phyloP scores from a whole-genome alignment of 1,140 invertebrate species.

The Drosophila mojavensis region DNA sequence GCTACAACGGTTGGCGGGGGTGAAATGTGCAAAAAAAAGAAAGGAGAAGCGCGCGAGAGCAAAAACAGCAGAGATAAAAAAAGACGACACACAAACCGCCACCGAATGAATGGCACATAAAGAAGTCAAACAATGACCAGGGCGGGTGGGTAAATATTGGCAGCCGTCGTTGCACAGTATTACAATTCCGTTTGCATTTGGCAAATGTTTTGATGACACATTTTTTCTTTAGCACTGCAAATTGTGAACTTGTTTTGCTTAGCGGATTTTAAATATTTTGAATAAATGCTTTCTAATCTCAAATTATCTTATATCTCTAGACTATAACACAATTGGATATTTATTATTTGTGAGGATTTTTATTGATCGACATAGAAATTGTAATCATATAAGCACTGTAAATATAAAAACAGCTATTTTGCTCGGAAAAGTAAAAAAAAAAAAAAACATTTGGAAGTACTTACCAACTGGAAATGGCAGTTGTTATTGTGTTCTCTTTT shows the following conservation, averaged over 20 bases:
- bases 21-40: conserved; percentile 71
- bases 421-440: conserved; percentile 4
- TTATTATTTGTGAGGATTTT: too few relatives aligned
- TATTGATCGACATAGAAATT: too few relatives aligned
- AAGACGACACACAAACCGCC: conserved; percentile 71
- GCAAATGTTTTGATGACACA: not conserved
- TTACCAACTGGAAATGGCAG: conserved; percentile 53
- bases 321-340: too few relatives aligned
- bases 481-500: conserved; percentile 24
- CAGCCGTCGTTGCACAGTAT: conserved; percentile 39
- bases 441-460: conserved; percentile 49
- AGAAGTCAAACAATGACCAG: conserved; percentile 58
- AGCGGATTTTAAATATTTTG: too few relatives aligned
- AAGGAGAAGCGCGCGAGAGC: conserved; percentile 34
- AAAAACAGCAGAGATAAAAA: conserved; percentile 60
- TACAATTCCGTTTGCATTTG: conserved; percentile 7
- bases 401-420: too few relatives aligned
- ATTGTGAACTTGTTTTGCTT: too few relatives aligned
- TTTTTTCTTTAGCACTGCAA: not conserved
- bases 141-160: conserved; percentile 49
- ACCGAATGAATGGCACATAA: conserved; percentile 74
- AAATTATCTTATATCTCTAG: too few relatives aligned
- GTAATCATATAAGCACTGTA: not conserved
- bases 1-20: conserved; percentile 43
- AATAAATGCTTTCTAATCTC: too few relatives aligned